Percentiles rank a stretch among this genome's conserved stretches.
phyloP scores from a whole-genome alignment of 1,140 invertebrate genomes.

The Bombus pascuorum region DNA sequence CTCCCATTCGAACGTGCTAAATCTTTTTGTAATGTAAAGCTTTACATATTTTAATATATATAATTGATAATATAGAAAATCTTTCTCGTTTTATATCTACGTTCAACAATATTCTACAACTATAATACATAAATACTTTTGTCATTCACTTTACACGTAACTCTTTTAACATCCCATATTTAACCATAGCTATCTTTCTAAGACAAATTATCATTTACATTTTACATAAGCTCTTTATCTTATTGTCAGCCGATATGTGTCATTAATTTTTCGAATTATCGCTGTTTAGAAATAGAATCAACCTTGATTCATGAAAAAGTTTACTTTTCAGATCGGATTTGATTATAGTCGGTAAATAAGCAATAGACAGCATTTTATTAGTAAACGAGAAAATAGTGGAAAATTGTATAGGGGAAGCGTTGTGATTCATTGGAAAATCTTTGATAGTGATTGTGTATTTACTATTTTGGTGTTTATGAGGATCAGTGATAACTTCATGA shows the following conservation, averaged over 20 bases:
- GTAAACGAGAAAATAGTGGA: no score
- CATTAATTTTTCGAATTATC: slow-evolving; percentile 35
- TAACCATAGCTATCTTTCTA: no score
- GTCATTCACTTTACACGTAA: no score
- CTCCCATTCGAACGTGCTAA: no score
- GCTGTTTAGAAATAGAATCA: slow-evolving; percentile 7
- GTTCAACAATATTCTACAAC: no score
- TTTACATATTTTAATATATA: no score
- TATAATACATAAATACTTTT: no score
- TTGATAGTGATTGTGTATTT: not conserved
- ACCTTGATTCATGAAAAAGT: slow-evolving; percentile 35
- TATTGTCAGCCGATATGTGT: slow-evolving; percentile 14
- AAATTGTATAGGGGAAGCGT: no score
- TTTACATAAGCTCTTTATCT: slow-evolving; percentile 53
- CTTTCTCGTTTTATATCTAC: no score
- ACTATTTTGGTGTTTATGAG: not conserved
- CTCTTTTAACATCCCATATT: no score
- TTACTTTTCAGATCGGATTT: not conserved
- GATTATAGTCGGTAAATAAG: not conserved
- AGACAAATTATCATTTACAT: slow-evolving; percentile 13
- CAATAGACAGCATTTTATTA: not conserved
- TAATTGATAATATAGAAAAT: no score
- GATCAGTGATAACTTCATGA: not conserved
- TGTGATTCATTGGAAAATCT: not conserved
- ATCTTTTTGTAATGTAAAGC: no score